Conservation (phyloP, 2,797 vertebrate species). For the Anguilla marmorata region DNA sequence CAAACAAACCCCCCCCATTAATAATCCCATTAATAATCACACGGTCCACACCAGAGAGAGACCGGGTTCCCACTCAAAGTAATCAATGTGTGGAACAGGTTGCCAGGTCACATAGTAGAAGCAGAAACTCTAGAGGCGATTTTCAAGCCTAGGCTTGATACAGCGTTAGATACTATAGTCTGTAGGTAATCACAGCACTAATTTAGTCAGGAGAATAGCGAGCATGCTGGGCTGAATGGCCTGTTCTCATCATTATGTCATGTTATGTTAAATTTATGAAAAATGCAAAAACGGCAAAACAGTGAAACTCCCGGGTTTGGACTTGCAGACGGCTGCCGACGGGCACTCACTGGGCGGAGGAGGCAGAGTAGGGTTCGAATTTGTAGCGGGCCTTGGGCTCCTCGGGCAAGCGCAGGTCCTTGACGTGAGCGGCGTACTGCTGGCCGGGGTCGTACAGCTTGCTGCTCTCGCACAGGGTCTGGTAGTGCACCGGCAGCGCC, state of each 20-base stretch:
- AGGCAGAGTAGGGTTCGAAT: conserved; percentile 82
- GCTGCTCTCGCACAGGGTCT: conserved; percentile 96
- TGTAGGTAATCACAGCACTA: too few relatives aligned
- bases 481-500: conserved; percentile 87
- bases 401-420: conserved; percentile 82
- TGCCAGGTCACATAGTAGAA: too few relatives aligned
- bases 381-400: conserved; percentile 78
- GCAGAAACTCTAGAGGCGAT: too few relatives aligned
- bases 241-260: not conserved
- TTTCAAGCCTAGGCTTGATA: too few relatives aligned
- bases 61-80: not conserved
- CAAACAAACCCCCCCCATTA: not conserved
- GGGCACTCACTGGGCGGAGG: conserved; percentile 64
- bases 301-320: not conserved
- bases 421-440: conserved; percentile 88
- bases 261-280: not conserved
- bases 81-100: too few relatives aligned
- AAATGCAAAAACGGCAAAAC: not conserved
- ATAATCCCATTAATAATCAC: not conserved
- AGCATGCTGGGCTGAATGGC: too few relatives aligned
- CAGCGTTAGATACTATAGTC: too few relatives aligned
- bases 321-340: not conserved
- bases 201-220: too few relatives aligned
- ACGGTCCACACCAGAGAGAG: not conserved
- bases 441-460: conserved; percentile 93